Conservation (phyloP, 2,113 vertebrate genomes). For the Vombatus ursinus region DNA sequence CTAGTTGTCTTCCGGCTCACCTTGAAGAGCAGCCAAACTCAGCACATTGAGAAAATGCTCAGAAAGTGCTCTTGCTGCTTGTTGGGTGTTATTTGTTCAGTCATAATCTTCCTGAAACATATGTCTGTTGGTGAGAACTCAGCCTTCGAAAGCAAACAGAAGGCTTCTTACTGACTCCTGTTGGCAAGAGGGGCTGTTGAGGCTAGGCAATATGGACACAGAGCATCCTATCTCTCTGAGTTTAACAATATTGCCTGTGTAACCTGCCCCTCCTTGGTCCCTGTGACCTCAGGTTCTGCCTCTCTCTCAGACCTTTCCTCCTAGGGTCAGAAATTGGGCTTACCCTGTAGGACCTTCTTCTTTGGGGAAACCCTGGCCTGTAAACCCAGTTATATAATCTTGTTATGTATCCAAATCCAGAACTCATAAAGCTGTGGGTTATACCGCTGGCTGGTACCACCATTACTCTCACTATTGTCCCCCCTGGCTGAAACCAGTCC, state of each 20-base stretch:
- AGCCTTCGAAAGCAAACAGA: constrained; percentile 65
- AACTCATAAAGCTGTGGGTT: background rate
- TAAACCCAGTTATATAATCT: background rate
- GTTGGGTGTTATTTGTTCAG: constrained; percentile 45
- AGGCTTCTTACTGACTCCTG: constrained; percentile 48
- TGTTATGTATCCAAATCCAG: background rate
- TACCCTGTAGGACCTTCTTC: background rate
- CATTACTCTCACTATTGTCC: background rate
- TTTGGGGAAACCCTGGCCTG: background rate
- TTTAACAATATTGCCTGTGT: background rate
- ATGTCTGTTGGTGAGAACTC: constrained; percentile 50
- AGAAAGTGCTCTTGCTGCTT: background rate
- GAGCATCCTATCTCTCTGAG: background rate
- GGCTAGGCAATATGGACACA: background rate
- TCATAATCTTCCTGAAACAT: constrained; percentile 24
- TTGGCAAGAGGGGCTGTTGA: constrained; percentile 29
- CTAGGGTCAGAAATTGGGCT: background rate
- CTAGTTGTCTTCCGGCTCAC: constrained; percentile 64
- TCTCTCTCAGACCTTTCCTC: background rate
- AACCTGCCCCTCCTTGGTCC: background rate
- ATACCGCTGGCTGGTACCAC: background rate
- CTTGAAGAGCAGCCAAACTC: constrained; percentile 61
- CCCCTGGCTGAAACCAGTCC: background rate
- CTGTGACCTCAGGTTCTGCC: background rate
- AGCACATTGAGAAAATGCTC: constrained; percentile 15